Conservation (phyloP, 2,888 invertebrate species). For the Salpingus planirostris region DNA sequence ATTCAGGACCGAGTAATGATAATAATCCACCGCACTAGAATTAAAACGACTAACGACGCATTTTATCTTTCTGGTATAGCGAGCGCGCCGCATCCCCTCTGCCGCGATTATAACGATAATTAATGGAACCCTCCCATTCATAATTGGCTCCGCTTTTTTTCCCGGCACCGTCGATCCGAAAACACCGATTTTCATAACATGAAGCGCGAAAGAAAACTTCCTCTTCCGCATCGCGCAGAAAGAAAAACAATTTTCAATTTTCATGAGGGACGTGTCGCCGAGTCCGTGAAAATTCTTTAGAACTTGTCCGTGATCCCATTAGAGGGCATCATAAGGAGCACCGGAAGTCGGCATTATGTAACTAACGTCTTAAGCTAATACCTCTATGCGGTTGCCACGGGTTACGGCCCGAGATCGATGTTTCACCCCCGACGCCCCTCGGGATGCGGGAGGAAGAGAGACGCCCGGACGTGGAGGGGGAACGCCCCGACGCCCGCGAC, state of each 20-base stretch:
- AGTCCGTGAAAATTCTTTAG: conserved; percentile 12
- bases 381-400: conserved; percentile 35
- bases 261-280: conserved; percentile 11
- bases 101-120: too few relatives aligned
- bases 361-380: conserved; percentile 37
- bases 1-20: too few relatives aligned
- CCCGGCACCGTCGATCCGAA: too few relatives aligned
- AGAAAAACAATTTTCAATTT: conserved; percentile 12
- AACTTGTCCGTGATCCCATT: conserved; percentile 19
- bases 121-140: too few relatives aligned
- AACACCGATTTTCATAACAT: too few relatives aligned
- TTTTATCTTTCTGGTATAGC: conserved; percentile 14
- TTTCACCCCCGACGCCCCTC: conserved; percentile 22
- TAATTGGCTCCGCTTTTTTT: too few relatives aligned
- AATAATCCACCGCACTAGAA: too few relatives aligned
- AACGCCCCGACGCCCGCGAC: conserved; percentile 21
- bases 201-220: too few relatives aligned
- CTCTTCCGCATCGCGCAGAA: too few relatives aligned
- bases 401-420: conserved; percentile 36
- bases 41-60: conserved; percentile 10
- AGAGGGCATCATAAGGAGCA: conserved; percentile 18
- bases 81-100: too few relatives aligned
- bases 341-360: conserved; percentile 33
- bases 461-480: conserved; percentile 12
- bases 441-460: too few relatives aligned